These are phyloP conservation scores for Terebella lapidaria DNA, from an alignment of 2,888 invertebrate genomes.

Conservation along the genomic window DNA sequence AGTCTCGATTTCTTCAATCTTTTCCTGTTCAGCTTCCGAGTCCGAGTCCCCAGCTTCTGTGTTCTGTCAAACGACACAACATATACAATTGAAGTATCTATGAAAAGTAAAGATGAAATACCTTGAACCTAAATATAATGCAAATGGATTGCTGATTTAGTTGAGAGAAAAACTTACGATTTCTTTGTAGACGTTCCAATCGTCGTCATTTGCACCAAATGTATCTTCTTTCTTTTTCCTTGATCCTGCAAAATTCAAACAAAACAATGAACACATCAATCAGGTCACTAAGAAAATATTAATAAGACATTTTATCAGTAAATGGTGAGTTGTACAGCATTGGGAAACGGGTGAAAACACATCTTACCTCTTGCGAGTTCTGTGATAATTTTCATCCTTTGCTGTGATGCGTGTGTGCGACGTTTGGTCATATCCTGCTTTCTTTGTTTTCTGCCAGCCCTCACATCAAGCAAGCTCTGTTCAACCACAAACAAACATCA, in stretches of 20 bases:
- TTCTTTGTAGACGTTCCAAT: conserved; percentile 94
- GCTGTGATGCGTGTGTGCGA: conserved; percentile 86
- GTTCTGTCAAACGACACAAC: conserved; percentile 26
- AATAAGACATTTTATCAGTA: no score
- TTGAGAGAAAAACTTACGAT: conserved; percentile 58
- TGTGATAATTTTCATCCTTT: conserved; percentile 90
- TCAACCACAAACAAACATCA: not conserved
- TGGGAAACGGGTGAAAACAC: no score
- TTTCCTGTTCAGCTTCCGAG: conserved; percentile 86
- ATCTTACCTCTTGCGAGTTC: conserved; percentile 67
- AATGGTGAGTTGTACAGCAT: no score
- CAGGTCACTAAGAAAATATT: not conserved
- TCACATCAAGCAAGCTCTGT: conserved; percentile 34
- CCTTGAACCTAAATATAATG: no score
- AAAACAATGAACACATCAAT: not conserved
- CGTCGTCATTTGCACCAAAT: conserved; percentile 88
- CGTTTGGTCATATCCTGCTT: conserved; percentile 83
- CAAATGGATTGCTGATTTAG: not conserved
- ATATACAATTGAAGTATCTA: not conserved
- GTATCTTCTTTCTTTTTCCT: conserved; percentile 73
- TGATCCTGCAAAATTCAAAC: conserved; percentile 7
- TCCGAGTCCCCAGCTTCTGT: conserved; percentile 77
- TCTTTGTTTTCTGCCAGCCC: conserved; percentile 71
- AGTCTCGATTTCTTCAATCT: conserved; percentile 78
- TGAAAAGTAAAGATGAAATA: not conserved